Conservation (phyloP, 2,888 invertebrate species). For the Dynastes tityus region DNA sequence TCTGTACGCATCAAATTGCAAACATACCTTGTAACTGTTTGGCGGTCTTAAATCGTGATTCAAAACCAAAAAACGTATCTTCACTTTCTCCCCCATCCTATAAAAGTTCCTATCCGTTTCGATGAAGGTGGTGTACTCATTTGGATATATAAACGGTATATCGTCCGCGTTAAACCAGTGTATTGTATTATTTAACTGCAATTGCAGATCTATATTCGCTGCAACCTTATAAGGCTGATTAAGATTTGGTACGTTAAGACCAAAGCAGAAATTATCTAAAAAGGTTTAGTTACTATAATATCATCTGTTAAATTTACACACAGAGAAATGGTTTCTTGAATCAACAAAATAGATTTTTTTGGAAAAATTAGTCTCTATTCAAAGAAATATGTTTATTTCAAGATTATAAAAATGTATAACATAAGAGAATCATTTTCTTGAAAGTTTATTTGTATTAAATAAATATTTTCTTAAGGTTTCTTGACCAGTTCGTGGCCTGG, state of each 20-base stretch:
- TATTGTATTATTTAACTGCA: conserved; percentile 61
- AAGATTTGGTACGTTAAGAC: conserved; percentile 61
- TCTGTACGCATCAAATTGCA: too few species aligned
- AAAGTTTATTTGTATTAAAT: too few species aligned
- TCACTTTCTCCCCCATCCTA: conserved; percentile 74
- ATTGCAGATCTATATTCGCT: conserved; percentile 64
- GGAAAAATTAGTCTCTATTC: too few species aligned
- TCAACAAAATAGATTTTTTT: too few species aligned
- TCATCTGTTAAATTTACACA: neutral
- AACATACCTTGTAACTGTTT: conserved; percentile 56
- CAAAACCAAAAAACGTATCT: conserved; percentile 72
- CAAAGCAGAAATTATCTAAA: conserved; percentile 66
- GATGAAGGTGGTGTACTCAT: conserved; percentile 71
- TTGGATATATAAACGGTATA: conserved; percentile 66
- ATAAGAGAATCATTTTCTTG: too few species aligned
- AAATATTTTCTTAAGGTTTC: too few species aligned
- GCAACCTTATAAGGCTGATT: conserved; percentile 59
- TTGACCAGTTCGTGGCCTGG: too few species aligned
- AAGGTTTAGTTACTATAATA: conserved; percentile 40
- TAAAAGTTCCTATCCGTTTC: conserved; percentile 74
- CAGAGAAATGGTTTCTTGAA: too few species aligned
- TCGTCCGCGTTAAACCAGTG: conserved; percentile 65
- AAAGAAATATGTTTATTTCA: too few species aligned
- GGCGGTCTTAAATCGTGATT: conserved; percentile 71
- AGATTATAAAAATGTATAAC: too few species aligned